Evolutionary conservation across 2,797 vertebrate species (phyloP), one percentile per base, ranked within the genome.

Genomic region (Pseudotriccus pelzelni): DNA sequence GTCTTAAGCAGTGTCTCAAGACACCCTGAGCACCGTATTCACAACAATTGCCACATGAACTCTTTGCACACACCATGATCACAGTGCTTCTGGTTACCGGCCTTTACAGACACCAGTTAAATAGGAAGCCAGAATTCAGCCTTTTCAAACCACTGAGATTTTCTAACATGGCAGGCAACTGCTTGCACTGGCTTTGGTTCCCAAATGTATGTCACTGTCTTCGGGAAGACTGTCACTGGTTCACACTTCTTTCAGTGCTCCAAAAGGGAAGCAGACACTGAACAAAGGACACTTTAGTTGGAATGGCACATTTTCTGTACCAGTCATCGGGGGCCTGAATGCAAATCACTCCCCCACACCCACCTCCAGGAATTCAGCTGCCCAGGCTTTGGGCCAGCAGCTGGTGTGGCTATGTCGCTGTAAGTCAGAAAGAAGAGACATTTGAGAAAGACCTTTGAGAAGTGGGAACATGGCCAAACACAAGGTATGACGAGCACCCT

Each of bases 361-460:
- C 30, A 34, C 1, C 5, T 46, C 18, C 20, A 37, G 23, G 7
- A 10, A 22, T 70, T 67, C 85, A n/a, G 3, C 32, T 62, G 13
- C 22, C 27, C 2, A 1, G 18, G 12, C 37, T 74, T 53, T 34
- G 15, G 14, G 43, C 5, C 60, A 67, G 52, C 0, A 1, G 17
- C 15, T 46, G 14, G 10, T 52, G 22, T 11, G 59, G 12, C 24
- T 59, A 19, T 53, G 47, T 25, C 21, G 14, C 28, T 56, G 15
- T 32, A 41, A 76, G 11, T 37, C 23, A 69, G 52, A 56, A 80
- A 47, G 19, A 72, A 50, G n/a, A 82, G 19, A 17, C 7, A 41
- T 49, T 69, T 60, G 27, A 79, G 43, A 74, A 81, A n/a, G 50
- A 27, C 2, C 30, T 34, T 7, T 16, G 27, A 50, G 27, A 81